Percentiles rank a stretch among this genome's conserved stretches.
Conservation (phyloP, 2,888 invertebrate genomes). For the Caradrina clavipalpis region DNA sequence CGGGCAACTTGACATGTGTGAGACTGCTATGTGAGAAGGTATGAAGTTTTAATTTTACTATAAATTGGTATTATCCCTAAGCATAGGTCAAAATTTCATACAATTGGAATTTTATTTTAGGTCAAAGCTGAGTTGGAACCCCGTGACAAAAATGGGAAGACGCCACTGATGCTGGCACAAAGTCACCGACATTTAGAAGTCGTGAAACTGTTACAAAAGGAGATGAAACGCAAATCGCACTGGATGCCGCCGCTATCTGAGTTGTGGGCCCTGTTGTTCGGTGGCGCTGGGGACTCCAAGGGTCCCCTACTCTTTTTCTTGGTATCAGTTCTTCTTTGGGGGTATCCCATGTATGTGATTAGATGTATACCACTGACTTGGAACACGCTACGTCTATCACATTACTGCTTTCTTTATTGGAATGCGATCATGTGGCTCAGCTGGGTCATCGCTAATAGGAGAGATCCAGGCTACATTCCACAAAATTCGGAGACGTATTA, state of each 20-base stretch:
- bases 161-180: slow-evolving; percentile 96
- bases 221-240: slow-evolving; percentile 95
- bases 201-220: slow-evolving; percentile 95
- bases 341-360: slow-evolving; percentile 98
- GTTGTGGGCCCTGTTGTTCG: slow-evolving; percentile 97
- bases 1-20: slow-evolving; percentile 96
- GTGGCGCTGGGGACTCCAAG: slow-evolving; percentile 97
- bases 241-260: slow-evolving; percentile 97
- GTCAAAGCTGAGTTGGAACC: slow-evolving; percentile 97
- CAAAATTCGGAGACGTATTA: slow-evolving; percentile 97
- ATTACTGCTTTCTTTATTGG: slow-evolving; percentile 97
- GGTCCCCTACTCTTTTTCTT: slow-evolving; percentile 96
- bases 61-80: neutral
- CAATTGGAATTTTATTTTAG: slow-evolving; percentile 77
- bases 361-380: slow-evolving; percentile 97
- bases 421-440: slow-evolving; percentile 98
- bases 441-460: slow-evolving; percentile 96
- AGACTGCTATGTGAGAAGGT: slow-evolving; percentile 97
- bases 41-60: slow-evolving; percentile 5
- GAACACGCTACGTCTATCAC: slow-evolving; percentile 96
- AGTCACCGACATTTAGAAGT: slow-evolving; percentile 97
- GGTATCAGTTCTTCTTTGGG: slow-evolving; percentile 96
- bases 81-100: neutral
- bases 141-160: slow-evolving; percentile 97
- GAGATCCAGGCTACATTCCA: slow-evolving; percentile 97